phyloP scores from a whole-genome alignment of 2,888 invertebrate species.

The Cryptophagus acutangulus region DNA sequence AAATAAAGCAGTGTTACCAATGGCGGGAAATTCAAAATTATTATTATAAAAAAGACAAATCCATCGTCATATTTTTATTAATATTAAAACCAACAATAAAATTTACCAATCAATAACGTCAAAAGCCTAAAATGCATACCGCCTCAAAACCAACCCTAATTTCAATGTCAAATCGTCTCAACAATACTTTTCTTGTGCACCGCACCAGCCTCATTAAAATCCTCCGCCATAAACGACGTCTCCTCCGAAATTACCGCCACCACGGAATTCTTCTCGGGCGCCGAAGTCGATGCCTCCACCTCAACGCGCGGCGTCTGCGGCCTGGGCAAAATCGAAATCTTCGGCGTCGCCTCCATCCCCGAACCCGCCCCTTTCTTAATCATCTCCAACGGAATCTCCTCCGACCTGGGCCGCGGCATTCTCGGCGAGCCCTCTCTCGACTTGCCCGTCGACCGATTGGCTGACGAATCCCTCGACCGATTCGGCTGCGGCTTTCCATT shows the following conservation, averaged over 20 bases:
- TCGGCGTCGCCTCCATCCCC: constrained; percentile 46
- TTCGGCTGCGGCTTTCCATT: constrained; percentile 16
- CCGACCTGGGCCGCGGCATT: constrained; percentile 67
- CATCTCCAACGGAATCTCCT: constrained; percentile 77
- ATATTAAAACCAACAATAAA: too few species aligned
- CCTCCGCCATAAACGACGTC: constrained; percentile 69
- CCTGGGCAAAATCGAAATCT: constrained; percentile 47
- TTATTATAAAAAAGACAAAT: too few species aligned
- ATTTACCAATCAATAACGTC: too few species aligned
- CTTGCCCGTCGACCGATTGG: constrained; percentile 25
- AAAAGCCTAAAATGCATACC: too few species aligned
- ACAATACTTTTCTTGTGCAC: too few species aligned
- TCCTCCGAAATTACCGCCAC: constrained; percentile 65
- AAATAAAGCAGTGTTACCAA: too few species aligned
- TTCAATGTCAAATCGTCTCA: too few species aligned
- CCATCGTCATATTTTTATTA: too few species aligned
- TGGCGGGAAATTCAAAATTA: too few species aligned
- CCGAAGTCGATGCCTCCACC: too few species aligned
- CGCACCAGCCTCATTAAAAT: too few species aligned
- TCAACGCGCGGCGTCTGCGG: constrained; percentile 2
- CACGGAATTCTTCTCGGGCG: constrained; percentile 1
- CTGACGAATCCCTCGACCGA: constrained; percentile 30
- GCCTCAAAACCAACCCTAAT: too few species aligned
- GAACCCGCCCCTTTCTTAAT: constrained; percentile 59
- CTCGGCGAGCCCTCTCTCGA: constrained; percentile 71